phyloP scores from a whole-genome alignment of 2,888 invertebrate species.

The Seladonia tumulorum region DNA sequence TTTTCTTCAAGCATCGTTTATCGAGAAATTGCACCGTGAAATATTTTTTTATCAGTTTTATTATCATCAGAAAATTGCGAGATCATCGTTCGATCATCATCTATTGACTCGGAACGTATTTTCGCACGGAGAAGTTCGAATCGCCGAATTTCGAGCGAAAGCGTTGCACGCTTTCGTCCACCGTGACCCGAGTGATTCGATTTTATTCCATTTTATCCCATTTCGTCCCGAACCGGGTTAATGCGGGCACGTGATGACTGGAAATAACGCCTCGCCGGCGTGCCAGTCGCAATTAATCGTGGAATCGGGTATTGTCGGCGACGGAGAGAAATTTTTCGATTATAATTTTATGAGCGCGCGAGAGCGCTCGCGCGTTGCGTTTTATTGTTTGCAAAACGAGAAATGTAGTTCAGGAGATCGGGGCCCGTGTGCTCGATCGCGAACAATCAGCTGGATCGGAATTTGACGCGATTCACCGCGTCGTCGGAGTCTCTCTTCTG shows the following conservation, averaged over 20 bases:
- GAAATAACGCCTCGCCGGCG: conserved; percentile 9
- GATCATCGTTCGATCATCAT: no score
- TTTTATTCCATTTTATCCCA: background rate
- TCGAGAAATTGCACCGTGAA: no score
- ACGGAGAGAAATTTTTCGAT: conserved; percentile 46
- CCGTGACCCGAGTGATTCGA: background rate
- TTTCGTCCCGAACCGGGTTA: conserved; percentile 5
- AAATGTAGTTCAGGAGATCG: conserved; percentile 55
- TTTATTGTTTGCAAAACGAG: conserved; percentile 51
- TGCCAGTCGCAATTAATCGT: conserved; percentile 30
- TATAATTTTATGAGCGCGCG: conserved; percentile 48
- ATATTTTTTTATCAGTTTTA: no score
- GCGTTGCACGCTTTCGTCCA: background rate
- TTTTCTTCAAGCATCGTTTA: no score
- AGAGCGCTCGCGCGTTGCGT: conserved; percentile 3
- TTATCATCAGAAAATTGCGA: no score
- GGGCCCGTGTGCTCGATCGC: conserved; percentile 26
- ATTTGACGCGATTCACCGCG: conserved; percentile 20
- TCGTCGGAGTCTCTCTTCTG: background rate
- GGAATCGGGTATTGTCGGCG: conserved; percentile 45
- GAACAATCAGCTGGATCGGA: conserved; percentile 26
- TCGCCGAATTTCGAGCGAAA: background rate
- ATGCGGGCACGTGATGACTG: background rate
- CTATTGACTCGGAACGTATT: no score
- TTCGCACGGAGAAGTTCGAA: background rate